Percentiles rank a stretch among this genome's conserved stretches.
phyloP scores from a whole-genome alignment of 2,888 invertebrate species.

The Metopia argyrocephala region DNA sequence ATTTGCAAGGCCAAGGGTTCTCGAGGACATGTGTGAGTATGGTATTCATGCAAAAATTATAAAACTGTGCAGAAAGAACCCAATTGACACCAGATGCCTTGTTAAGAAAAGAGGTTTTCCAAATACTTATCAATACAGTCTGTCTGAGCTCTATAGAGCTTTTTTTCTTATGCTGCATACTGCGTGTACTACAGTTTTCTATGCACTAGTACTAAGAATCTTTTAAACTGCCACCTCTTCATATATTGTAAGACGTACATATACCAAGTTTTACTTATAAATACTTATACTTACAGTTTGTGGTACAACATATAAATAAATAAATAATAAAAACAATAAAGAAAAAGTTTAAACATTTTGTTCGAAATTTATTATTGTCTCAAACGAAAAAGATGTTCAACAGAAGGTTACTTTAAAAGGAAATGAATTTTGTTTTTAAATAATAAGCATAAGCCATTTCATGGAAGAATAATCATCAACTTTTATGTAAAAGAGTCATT shows the following conservation, averaged over 20 bases:
- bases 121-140: too few relatives aligned
- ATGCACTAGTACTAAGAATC: too few relatives aligned
- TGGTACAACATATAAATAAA: neutral
- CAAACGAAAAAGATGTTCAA: neutral
- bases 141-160: too few relatives aligned
- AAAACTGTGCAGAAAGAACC: too few relatives aligned
- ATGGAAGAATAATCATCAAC: neutral
- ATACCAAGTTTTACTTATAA: neutral
- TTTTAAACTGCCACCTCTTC: neutral
- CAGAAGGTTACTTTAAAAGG: neutral
- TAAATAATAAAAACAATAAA: neutral
- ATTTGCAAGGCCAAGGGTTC: too few relatives aligned
- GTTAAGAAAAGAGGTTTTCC: too few relatives aligned
- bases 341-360: neutral
- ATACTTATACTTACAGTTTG: neutral
- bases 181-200: too few relatives aligned
- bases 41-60: too few relatives aligned
- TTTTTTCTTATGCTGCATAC: too few relatives aligned
- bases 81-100: too few relatives aligned
- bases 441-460: neutral
- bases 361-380: neutral
- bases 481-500: too few relatives aligned
- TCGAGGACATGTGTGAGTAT: too few relatives aligned
- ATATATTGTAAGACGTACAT: neutral
- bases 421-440: neutral